Base-by-base conservation (phyloP, 2,113 vertebrate species). In the Synodontis membranacea region DNA sequence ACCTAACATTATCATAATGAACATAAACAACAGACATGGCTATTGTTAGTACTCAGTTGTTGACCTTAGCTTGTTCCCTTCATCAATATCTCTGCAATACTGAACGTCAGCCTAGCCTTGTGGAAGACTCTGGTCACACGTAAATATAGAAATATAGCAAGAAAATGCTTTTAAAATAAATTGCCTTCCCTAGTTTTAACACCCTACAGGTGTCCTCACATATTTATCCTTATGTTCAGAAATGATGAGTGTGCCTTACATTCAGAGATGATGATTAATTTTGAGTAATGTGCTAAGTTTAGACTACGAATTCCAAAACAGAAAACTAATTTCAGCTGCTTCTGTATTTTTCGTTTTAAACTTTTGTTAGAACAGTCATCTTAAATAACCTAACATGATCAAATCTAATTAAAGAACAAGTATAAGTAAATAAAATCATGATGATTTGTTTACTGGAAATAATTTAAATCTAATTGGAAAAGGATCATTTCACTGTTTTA, bases 261-360 rank as follows among this genome's bases (percentile, higher is more conserved):
- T 12, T 62, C 75, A 80, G 72, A 52, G 60, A 44, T 86, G 72
- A 28, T 21, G 72, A 64, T 79, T 86, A 64, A 86, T 86, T 88
- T 82, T 83, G 66, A 84, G 56, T 21, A 68, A 80, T 44, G 17
- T 84, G 81, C 62, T 75, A n/a, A n/a, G n/a, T n/a, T n/a, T n/a
- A n/a, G n/a, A n/a, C n/a, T n/a, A n/a, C n/a, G 56, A 12, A 10
- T 50, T n/a, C 8, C 42, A 56, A 42, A 83, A 48, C 83, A 85
- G 44, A 60, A 79, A 78, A 82, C 28, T 12, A 78, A 78, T 23
- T 74, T 42, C 9, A 83, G 9, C 4, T 48, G n/a, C n/a, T n/a
- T n/a, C n/a, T n/a, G 4, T n/a, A 39, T 7, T 42, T 39, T 4
- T 39, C 21, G 6, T 10, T 72, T 42, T 9, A 21, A 7, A 39